Conservation (phyloP, 2,888 invertebrate genomes). For the Ochropleura leucogaster region DNA sequence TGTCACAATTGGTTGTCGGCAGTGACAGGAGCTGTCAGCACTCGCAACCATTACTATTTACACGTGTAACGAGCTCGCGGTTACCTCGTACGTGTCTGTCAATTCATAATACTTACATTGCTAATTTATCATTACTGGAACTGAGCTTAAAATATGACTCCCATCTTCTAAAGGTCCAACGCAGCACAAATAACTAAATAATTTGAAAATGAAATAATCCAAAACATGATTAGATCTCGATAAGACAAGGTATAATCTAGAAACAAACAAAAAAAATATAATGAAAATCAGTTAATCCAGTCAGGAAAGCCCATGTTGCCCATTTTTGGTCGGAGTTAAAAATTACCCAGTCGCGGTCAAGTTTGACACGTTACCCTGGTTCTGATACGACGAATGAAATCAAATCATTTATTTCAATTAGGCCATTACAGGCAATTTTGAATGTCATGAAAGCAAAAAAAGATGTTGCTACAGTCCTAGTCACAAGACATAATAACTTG, state of each 20-base stretch:
- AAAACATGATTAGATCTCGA: background rate
- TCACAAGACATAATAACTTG: too few species aligned
- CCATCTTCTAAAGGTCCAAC: background rate
- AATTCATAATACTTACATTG: background rate
- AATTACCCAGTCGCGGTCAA: too few species aligned
- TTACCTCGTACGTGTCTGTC: background rate
- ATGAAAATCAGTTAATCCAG: too few species aligned
- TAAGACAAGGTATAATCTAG: too few species aligned
- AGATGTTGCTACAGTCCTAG: too few species aligned
- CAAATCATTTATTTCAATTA: too few species aligned
- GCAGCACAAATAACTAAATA: background rate
- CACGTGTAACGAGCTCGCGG: slow-evolving; percentile 5
- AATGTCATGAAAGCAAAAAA: too few species aligned
- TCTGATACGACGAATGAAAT: background rate
- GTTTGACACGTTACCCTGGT: too few species aligned
- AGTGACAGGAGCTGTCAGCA: slow-evolving; percentile 44
- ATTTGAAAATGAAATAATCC: background rate
- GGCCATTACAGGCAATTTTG: too few species aligned
- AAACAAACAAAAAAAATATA: too few species aligned
- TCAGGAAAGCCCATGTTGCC: too few species aligned
- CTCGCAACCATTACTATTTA: slow-evolving; percentile 5
- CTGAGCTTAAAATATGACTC: background rate
- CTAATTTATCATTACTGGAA: slow-evolving; percentile 3
- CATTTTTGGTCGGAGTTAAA: too few species aligned
- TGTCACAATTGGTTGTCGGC: slow-evolving; percentile 10